Base-by-base conservation (phyloP, 2,888 invertebrate genomes). In the Sipha maydis region DNA sequence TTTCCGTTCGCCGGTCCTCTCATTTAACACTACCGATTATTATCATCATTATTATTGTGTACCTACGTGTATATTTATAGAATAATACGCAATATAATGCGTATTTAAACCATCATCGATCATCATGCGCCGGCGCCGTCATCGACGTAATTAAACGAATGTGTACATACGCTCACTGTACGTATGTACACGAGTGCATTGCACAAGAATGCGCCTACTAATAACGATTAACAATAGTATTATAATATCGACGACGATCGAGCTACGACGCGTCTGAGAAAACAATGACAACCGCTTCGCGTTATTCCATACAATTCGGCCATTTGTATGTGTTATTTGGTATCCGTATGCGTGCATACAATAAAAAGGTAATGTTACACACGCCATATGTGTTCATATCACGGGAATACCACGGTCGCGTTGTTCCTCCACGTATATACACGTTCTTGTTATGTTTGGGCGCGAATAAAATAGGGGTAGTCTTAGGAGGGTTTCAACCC, bases 51-150 rank as follows among this genome's bases (percentile, higher is more conserved):
- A 14, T 48, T 48, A 77, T 56, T 31, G 21, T 56, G 56, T 71
- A 71, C 67, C 67, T 69, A 28, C 69, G 31, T n/a, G 71, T 71
- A 28, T 31, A 21, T 25, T 25, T 31, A 31, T 56, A 78, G 31
- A 78, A 21, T n/a, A 48, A 14, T n/a, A 67, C 1, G 14, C 25
- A 41, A 28, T 28, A 28, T 67, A n/a, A 34, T 48, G 48, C 21
- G 71, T 78, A 69, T 85, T 85, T 78, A 78, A 85, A 85, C 34
- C 48, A 0, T 69, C 77, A 85, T 85, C 85, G 78, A 48, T 85
- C 85, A 78, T 28, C 85, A 78, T 28, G 21, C 21, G 71, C 28
- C 8, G 11, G 25, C 83, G 54, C 48, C 67, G 9, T 14, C 82
- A 21, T 80, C 38, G 28, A 21, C 34, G 28, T 83, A 75, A 75